A percentile compares a stretch with the other conserved stretches of the same genome.
Conservation (phyloP, 2,113 vertebrate genomes). For the Cyprinodon brontotheroides region DNA sequence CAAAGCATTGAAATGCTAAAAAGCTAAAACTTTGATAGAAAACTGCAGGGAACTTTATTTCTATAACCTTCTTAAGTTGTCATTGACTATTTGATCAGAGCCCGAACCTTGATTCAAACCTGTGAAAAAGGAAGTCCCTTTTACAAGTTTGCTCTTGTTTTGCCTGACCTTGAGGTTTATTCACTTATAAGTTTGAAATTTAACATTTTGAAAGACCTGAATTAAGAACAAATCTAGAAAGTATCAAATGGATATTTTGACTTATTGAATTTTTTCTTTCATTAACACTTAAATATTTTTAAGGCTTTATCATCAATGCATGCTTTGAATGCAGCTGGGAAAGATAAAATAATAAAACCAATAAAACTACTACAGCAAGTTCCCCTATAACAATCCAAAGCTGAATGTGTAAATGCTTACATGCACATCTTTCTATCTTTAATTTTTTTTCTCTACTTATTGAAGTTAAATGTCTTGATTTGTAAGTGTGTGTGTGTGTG, state of each 20-base stretch:
- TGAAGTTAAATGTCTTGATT: slow-evolving; percentile 73
- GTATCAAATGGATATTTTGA: background rate
- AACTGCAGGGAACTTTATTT: too few relatives aligned
- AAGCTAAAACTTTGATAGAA: too few relatives aligned
- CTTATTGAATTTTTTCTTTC: background rate
- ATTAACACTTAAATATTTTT: slow-evolving; percentile 2
- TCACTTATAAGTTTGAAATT: background rate
- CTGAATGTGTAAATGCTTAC: slow-evolving; percentile 5
- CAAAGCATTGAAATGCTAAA: too few relatives aligned
- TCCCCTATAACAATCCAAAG: slow-evolving; percentile 12
- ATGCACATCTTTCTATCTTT: slow-evolving; percentile 16
- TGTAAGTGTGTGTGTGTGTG: slow-evolving; percentile 31
- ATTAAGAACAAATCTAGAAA: background rate
- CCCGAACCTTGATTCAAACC: background rate
- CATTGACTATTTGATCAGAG: slow-evolving; percentile 34
- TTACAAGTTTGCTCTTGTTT: slow-evolving; percentile 4
- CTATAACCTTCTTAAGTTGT: too few relatives aligned
- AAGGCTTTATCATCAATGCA: slow-evolving; percentile 14
- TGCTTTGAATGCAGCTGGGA: background rate
- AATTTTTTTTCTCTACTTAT: slow-evolving; percentile 34
- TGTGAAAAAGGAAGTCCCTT: background rate
- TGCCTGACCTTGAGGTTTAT: background rate
- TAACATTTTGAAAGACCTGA: background rate
- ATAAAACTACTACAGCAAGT: slow-evolving; percentile 43
- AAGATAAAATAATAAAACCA: slow-evolving; percentile 1